These are phyloP conservation scores for Rambutsinella grinnellia DNA, from an alignment of 2,888 invertebrate genomes.

Conservation along the genomic window DNA sequence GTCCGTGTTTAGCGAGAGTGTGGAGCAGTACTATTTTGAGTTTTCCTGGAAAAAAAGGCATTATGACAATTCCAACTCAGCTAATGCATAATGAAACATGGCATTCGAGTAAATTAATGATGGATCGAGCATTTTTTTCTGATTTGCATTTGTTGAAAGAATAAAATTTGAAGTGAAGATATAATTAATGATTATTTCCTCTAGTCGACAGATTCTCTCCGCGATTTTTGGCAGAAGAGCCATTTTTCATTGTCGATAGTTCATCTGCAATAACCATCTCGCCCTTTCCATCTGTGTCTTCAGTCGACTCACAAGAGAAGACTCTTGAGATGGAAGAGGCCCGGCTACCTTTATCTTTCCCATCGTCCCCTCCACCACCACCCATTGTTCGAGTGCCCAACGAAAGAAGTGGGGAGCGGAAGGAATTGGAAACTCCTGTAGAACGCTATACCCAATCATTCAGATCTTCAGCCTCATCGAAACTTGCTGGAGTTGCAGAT, in stretches of 20 bases:
- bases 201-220: conserved; percentile 66
- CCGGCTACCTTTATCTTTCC: conserved; percentile 31
- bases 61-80: background rate
- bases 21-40: no score
- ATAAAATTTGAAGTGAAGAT: conserved; percentile 28
- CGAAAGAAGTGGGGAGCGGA: background rate
- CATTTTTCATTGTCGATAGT: conserved; percentile 65
- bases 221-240: conserved; percentile 66
- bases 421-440: background rate
- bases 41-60: background rate
- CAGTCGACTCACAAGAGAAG: conserved; percentile 18
- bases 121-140: conserved; percentile 3
- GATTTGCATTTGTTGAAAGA: conserved; percentile 1
- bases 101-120: background rate
- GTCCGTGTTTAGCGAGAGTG: background rate
- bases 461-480: conserved; percentile 3
- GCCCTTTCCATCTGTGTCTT: conserved; percentile 14
- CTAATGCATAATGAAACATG: background rate
- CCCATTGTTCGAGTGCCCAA: conserved; percentile 4
- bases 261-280: conserved; percentile 32
- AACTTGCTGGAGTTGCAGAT: conserved; percentile 35
- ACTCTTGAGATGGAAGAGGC: conserved; percentile 17
- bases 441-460: background rate
- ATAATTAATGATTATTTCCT: conserved; percentile 53
- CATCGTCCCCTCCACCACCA: conserved; percentile 21